Evolutionary conservation across 2,797 vertebrate genomes (phyloP).

Genomic region (Steatocranus sp.): DNA sequence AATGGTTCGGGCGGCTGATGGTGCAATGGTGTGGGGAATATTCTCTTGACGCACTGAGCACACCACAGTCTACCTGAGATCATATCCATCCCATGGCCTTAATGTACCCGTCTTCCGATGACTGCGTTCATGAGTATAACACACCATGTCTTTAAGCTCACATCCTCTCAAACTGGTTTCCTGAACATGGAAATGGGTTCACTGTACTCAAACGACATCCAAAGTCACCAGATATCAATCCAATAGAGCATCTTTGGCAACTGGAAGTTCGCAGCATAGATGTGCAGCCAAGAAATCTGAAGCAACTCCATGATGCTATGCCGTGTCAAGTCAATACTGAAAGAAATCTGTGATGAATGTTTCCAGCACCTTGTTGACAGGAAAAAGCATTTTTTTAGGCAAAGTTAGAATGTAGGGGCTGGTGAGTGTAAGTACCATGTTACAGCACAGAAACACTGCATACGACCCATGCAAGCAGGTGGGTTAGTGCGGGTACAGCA

Average conservation of each 20-base stretch:
- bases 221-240: not conserved
- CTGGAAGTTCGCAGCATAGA: not conserved
- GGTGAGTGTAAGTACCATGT: not conserved
- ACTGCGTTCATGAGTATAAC: not conserved
- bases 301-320: not conserved
- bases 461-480: not conserved
- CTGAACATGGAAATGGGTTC: not conserved
- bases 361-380: not conserved
- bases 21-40: not conserved
- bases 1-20: not conserved
- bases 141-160: not conserved
- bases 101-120: not conserved
- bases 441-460: not conserved
- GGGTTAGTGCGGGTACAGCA: not conserved
- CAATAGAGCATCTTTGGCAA: not conserved
- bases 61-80: not conserved
- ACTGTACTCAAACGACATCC: not conserved
- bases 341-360: not conserved
- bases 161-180: not conserved
- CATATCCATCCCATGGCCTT: not conserved
- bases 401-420: not conserved
- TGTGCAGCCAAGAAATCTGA: not conserved
- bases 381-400: not conserved
- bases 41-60: not conserved
- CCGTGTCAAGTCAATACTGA: not conserved